Evolutionary conservation across 2,888 invertebrate species (phyloP), one percentile per base, ranked within the genome.

Genomic region (Aradus depressus): DNA sequence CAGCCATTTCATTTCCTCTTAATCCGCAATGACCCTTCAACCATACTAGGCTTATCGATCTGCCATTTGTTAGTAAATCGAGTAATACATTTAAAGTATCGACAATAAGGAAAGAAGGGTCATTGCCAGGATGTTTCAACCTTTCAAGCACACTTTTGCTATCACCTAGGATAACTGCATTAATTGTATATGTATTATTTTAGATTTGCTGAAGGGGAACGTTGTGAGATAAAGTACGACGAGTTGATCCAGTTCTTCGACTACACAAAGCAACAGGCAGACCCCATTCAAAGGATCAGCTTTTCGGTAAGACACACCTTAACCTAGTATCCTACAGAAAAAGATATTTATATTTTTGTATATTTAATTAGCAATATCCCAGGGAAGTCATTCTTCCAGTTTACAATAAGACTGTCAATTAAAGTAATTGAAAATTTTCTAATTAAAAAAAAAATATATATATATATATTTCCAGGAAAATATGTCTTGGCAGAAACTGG

Each of bases 231-330:
- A 31, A 72, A 74, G 49, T 81, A 80, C 54, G 72, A 76, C 2
- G 84, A 87, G 63, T 68, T 89, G 50, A 64, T 88, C 60, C 65
- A 71, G 34, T 87, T 87, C 63, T 66, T 89, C 51, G 79, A 88
- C 65, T 76, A 81, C 61, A 75, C 74, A 62, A 72, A 75, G 10
- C 70, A 72, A 60, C 74, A 74, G 2, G 64, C 70, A 50, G 60
- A 70, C 21, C 73, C 73, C 34, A 66, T 70, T 3, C 61, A 64
- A 52, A 76, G 76, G 6, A 66, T 72, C 6, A 74, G 73, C 59
- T 62, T 72, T 38, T 73, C 73, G 66, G 74, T 73, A 64, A 62
- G 54, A 49, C 2, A 4, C 6, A 22, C 14, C 19, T 6, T 21
- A 21, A 25, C 21, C 26, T 10, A 43, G 8, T 22, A 18, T 23